Evolutionary conservation across 2,888 invertebrate genomes (phyloP).

Genomic region (Tachina fera): DNA sequence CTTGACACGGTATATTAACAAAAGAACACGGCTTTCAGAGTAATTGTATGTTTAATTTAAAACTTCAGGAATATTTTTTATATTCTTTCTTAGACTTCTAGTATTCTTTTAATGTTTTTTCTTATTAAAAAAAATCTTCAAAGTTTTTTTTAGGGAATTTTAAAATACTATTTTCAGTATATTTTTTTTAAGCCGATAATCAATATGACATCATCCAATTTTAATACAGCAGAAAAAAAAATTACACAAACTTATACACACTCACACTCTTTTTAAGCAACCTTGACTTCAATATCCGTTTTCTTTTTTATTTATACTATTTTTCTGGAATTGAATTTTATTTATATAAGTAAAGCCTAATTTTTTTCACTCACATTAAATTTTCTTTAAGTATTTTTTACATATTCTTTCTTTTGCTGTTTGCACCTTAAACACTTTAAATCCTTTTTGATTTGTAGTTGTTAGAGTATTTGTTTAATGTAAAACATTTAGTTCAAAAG

Average conservation of each 20-base stretch:
- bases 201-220: conserved; percentile 65
- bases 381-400: conserved; percentile 20
- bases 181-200: conserved; percentile 7
- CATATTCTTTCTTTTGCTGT: neutral
- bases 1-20: conserved; percentile 10
- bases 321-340: neutral
- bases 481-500: neutral
- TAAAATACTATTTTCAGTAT: neutral
- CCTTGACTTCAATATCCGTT: conserved; percentile 56
- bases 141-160: too few species aligned
- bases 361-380: neutral
- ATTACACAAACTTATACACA: too few species aligned
- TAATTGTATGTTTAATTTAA: neutral
- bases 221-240: too few species aligned
- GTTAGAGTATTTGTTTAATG: conserved; percentile 14
- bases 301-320: neutral
- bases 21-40: neutral
- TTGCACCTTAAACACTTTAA: conserved; percentile 53
- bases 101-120: neutral
- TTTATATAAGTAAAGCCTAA: neutral
- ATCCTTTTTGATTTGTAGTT: conserved; percentile 43
- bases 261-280: conserved; percentile 21
- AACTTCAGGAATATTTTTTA: neutral
- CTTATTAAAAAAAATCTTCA: neutral
- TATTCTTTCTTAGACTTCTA: neutral